Percentiles rank a stretch among this genome's conserved stretches.
Conservation (phyloP, 2,797 vertebrate species). For the Leucoraja ocellata region DNA sequence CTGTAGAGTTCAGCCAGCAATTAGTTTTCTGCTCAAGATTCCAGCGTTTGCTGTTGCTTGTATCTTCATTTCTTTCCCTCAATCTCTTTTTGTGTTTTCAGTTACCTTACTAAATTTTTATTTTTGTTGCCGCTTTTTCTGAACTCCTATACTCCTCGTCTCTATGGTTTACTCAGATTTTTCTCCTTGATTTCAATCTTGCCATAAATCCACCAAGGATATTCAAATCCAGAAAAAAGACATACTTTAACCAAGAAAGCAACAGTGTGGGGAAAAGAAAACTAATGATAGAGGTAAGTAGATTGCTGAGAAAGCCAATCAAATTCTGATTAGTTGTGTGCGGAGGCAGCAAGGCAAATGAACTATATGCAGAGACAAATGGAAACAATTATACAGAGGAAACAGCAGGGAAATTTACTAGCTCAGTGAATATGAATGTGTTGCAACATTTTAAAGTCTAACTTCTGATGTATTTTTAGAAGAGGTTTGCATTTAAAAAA, state of each 20-base stretch:
- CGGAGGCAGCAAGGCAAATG: constrained; percentile 1
- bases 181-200: not conserved
- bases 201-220: not conserved
- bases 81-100: not conserved
- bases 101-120: not conserved
- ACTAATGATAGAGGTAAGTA: not conserved
- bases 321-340: not conserved
- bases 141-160: not conserved
- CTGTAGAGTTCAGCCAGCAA: too few species aligned
- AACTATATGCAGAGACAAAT: constrained; percentile 36
- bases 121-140: not conserved
- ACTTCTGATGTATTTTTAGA: too few species aligned
- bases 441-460: not conserved
- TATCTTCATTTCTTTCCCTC: too few species aligned
- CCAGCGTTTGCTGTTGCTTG: too few species aligned
- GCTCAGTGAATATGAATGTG: not conserved
- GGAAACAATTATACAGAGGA: constrained; percentile 33
- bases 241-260: not conserved
- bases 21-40: too few species aligned
- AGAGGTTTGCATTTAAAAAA: not conserved
- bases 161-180: not conserved
- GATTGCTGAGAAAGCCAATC: not conserved
- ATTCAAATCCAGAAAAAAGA: not conserved
- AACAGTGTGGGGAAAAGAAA: constrained; percentile 16
- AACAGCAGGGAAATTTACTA: constrained; percentile 7